Evolutionary conservation across 2,113 vertebrate species (phyloP).

Genomic region (Tetraodon nigroviridis): DNA sequence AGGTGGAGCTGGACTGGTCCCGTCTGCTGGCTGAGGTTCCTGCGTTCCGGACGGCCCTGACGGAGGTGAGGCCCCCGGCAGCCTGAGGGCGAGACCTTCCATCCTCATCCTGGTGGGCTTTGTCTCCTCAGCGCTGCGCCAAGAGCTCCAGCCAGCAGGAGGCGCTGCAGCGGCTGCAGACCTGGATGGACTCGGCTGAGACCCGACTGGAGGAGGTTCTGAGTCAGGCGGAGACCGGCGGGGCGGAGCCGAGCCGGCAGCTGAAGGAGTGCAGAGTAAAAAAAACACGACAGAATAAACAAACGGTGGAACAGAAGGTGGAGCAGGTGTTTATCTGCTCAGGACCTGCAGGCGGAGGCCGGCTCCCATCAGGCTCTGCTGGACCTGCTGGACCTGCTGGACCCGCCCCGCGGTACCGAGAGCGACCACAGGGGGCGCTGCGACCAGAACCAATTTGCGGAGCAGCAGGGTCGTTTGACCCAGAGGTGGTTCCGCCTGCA

Average conservation of each 20-base stretch:
- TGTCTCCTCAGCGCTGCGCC: slow-evolving; percentile 62
- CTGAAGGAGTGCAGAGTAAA: slow-evolving; percentile 82
- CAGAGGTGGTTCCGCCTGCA: slow-evolving; percentile 77
- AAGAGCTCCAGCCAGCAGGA: slow-evolving; percentile 77
- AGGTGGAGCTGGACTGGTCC: slow-evolving; percentile 82
- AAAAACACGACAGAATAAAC: background rate
- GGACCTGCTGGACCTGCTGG: slow-evolving; percentile 84
- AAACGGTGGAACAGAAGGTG: background rate
- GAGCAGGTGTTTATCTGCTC: background rate
- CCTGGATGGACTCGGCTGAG: slow-evolving; percentile 74
- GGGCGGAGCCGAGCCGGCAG: slow-evolving; percentile 57
- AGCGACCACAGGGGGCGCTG: slow-evolving; percentile 76
- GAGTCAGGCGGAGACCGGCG: slow-evolving; percentile 14
- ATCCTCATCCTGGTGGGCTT: background rate
- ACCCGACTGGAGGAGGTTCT: slow-evolving; percentile 37
- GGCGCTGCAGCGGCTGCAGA: slow-evolving; percentile 78
- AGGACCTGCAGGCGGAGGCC: slow-evolving; percentile 81
- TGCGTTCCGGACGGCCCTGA: slow-evolving; percentile 77
- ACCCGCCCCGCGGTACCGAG: slow-evolving; percentile 61
- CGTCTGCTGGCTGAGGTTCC: slow-evolving; percentile 72
- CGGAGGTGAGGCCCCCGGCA: slow-evolving; percentile 74
- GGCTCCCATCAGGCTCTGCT: slow-evolving; percentile 78
- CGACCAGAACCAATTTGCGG: slow-evolving; percentile 79
- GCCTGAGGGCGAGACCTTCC: too few species aligned
- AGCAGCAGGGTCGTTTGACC: slow-evolving; percentile 81